Evolutionary conservation across 2,888 invertebrate species (phyloP).

Genomic region (Tinea pellionella): DNA sequence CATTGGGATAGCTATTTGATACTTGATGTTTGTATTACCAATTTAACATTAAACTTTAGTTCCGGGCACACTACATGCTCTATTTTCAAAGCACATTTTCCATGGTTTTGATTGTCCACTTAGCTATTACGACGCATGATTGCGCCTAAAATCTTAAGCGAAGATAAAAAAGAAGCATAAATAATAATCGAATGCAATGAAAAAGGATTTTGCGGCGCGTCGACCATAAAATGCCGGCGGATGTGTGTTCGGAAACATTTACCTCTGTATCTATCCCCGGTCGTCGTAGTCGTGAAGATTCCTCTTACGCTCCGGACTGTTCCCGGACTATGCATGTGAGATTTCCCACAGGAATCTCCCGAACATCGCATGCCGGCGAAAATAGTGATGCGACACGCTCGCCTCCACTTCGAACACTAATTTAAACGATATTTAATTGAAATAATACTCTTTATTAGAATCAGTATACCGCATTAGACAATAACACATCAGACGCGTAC

Average conservation of each 20-base stretch:
- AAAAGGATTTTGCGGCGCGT: background rate
- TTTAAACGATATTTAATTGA: no score
- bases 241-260: background rate
- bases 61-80: no score
- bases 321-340: conserved; percentile 12
- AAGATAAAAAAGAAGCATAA: background rate
- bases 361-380: background rate
- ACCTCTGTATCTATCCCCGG: background rate
- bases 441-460: no score
- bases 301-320: background rate
- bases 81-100: no score
- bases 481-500: no score
- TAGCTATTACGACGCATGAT: no score
- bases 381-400: background rate
- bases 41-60: no score
- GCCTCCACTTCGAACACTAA: background rate
- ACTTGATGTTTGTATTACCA: background rate
- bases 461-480: no score
- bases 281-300: background rate
- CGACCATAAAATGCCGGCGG: background rate
- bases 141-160: no score
- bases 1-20: background rate
- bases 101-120: no score
- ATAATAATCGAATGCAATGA: background rate
- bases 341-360: conserved; percentile 11